Evolutionary conservation across 2,888 invertebrate genomes (phyloP).

Genomic region (Ariolimax columbianus): DNA sequence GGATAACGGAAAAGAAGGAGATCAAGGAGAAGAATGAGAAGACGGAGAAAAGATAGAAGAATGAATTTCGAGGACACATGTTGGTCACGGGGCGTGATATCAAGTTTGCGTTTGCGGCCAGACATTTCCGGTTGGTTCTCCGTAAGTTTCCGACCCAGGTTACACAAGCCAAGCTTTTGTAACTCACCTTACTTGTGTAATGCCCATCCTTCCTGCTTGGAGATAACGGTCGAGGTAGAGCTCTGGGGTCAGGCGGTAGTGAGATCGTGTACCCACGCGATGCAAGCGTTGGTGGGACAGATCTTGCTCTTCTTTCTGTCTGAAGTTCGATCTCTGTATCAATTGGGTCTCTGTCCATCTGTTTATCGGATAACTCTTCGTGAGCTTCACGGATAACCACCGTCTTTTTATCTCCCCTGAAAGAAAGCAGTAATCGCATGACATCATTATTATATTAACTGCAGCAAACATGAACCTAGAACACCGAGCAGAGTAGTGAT

Average conservation of each 20-base stretch:
- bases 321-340: constrained; percentile 71
- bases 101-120: too few species aligned
- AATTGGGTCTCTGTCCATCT: constrained; percentile 68
- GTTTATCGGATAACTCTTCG: constrained; percentile 49
- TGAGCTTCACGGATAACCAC: constrained; percentile 51
- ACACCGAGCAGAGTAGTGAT: too few species aligned
- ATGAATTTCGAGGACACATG: too few species aligned
- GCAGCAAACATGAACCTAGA: too few species aligned
- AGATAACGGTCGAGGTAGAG: neutral
- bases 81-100: too few species aligned
- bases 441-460: too few species aligned
- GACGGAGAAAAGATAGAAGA: too few species aligned
- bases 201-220: neutral
- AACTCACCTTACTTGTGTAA: neutral
- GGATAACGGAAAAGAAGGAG: too few species aligned
- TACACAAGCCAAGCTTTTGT: too few species aligned
- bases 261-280: constrained; percentile 32
- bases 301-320: constrained; percentile 64
- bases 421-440: neutral
- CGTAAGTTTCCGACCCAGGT: too few species aligned
- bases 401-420: constrained; percentile 43
- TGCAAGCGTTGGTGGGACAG: constrained; percentile 59
- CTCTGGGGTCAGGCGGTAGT: neutral
- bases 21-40: too few species aligned
- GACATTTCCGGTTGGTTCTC: too few species aligned